phyloP scores from a whole-genome alignment of 2,797 vertebrate genomes.

The Telmatherina bonti region DNA sequence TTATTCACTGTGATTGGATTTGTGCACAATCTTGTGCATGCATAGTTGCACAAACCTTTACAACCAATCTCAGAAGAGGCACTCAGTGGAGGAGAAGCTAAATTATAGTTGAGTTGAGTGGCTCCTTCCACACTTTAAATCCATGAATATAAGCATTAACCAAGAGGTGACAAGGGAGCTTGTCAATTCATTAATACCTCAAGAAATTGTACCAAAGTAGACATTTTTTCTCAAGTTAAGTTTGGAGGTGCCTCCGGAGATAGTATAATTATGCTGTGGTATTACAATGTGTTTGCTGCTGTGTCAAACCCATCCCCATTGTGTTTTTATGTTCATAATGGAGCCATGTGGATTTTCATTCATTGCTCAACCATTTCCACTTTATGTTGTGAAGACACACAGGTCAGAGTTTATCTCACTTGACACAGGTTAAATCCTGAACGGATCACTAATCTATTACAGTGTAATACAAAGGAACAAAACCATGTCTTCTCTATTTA shows the following conservation, averaged over 20 bases:
- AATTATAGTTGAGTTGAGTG: not conserved
- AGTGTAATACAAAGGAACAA: not conserved
- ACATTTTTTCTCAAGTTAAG: not conserved
- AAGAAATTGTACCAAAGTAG: not conserved
- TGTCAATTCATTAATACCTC: not conserved
- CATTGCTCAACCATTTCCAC: not conserved
- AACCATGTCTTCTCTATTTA: not conserved
- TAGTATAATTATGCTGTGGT: not conserved
- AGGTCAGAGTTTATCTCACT: not conserved
- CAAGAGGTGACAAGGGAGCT: not conserved
- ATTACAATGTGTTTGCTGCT: conserved; percentile 6
- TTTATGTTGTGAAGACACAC: not conserved
- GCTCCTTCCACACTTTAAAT: not conserved
- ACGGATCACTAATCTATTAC: not conserved
- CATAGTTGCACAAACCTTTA: not conserved
- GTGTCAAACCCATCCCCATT: conserved; percentile 3
- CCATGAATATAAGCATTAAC: not conserved
- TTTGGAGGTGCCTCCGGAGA: conserved; percentile 1
- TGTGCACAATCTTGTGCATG: too few relatives aligned
- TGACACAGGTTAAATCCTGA: not conserved
- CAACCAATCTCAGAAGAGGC: not conserved
- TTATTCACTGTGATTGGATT: too few relatives aligned
- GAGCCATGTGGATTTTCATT: conserved; percentile 15
- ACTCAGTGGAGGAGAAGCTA: not conserved
- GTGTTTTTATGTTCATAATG: not conserved